Percentiles rank a stretch among this genome's conserved stretches.
Evolutionary conservation across 1,140 invertebrate species (phyloP).

Genomic region (Tetramorium parvispinum): DNA sequence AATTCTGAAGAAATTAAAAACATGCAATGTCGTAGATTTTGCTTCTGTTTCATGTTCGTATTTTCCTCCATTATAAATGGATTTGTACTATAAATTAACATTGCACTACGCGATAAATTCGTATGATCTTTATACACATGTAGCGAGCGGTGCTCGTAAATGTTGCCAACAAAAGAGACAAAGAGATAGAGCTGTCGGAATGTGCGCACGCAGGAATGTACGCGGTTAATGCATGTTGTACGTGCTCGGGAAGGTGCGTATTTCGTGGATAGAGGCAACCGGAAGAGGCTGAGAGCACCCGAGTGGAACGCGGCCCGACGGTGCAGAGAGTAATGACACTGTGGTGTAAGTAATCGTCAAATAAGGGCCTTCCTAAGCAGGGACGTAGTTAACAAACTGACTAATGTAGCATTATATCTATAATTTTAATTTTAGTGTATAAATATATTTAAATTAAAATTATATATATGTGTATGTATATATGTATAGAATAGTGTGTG

Average conservation of each 20-base stretch:
- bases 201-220: constrained; percentile 38
- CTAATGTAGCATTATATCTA: not conserved
- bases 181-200: constrained; percentile 31
- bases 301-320: constrained; percentile 53
- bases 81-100: not conserved
- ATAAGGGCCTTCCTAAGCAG: constrained; percentile 50
- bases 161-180: constrained; percentile 48
- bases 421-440: not conserved
- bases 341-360: constrained; percentile 59
- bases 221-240: constrained; percentile 59
- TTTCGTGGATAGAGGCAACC: constrained; percentile 63
- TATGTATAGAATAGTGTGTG: not conserved
- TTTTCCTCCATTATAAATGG: not conserved
- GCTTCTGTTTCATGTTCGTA: not conserved
- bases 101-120: constrained; percentile 10
- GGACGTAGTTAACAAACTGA: constrained; percentile 35
- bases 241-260: constrained; percentile 52
- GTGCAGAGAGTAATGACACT: constrained; percentile 61
- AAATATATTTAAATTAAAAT: not conserved
- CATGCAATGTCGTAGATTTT: not conserved
- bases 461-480: no score
- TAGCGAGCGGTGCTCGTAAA: not conserved
- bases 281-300: constrained; percentile 60
- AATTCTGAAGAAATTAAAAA: not conserved
- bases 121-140: not conserved